phyloP scores from a whole-genome alignment of 2,113 vertebrate genomes.

The Zeus faber region DNA sequence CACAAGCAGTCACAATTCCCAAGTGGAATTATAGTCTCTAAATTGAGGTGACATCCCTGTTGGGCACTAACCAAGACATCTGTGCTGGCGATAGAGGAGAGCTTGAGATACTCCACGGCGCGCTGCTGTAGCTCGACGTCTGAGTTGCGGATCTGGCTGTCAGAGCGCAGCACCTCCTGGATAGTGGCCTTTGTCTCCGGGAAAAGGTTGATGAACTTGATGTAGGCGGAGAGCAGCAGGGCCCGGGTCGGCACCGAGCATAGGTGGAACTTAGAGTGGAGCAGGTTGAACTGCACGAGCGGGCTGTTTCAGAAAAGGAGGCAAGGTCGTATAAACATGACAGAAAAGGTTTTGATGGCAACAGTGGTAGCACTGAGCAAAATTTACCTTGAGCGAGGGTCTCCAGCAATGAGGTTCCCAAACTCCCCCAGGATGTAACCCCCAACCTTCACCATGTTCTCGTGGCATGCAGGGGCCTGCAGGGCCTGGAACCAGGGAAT shows the following conservation, averaged over 20 bases:
- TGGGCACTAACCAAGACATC: slow-evolving; percentile 83
- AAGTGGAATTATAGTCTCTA: too few relatives aligned
- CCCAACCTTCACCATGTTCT: slow-evolving; percentile 95
- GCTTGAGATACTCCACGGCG: slow-evolving; percentile 90
- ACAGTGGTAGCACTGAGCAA: background rate
- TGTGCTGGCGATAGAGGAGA: slow-evolving; percentile 90
- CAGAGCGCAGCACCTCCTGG: slow-evolving; percentile 88
- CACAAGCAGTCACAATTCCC: too few relatives aligned
- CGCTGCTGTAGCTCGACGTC: slow-evolving; percentile 93
- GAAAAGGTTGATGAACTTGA: slow-evolving; percentile 95
- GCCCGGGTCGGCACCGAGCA: slow-evolving; percentile 89
- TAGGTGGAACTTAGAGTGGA: slow-evolving; percentile 92
- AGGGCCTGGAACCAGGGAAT: slow-evolving; percentile 71
- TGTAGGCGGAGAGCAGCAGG: slow-evolving; percentile 88
- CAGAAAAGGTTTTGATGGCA: too few relatives aligned
- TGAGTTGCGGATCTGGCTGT: slow-evolving; percentile 90
- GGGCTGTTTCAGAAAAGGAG: slow-evolving; percentile 65
- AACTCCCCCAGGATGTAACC: slow-evolving; percentile 93
- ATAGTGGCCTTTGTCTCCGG: slow-evolving; percentile 93
- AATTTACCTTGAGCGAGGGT: slow-evolving; percentile 87
- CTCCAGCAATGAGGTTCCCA: slow-evolving; percentile 91
- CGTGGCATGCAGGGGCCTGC: slow-evolving; percentile 91
- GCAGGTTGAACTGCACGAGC: slow-evolving; percentile 89
- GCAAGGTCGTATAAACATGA: background rate
- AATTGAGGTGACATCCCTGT: background rate